Base-by-base conservation (phyloP, 2,797 vertebrate species). In the Presbytis comata region DNA sequence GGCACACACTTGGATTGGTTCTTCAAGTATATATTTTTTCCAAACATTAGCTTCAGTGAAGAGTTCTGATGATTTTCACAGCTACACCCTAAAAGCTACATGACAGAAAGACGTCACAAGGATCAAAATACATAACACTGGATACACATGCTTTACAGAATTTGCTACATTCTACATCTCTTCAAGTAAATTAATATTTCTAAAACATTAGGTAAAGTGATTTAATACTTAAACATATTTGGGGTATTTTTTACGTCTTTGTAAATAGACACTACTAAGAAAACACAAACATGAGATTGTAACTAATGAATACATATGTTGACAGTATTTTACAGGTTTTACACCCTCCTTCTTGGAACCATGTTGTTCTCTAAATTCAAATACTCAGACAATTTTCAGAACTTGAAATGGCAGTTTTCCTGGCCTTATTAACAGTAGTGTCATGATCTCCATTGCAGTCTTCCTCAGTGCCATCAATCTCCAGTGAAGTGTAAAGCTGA, bases 241-340 rank as follows among this genome's bases (percentile, higher is more conserved):
- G 87, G 99, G 98, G 98, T 98, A 72, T 41, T 81, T 74, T 99
- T 96, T 99, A 99, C 98, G 98, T 98, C 98, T 98, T 99, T 99
- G 98, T 98, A 99, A 98, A 88, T 59, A 97, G 99, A 99, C 99
- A 99, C 99, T 99, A 99, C 99, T 99, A 99, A 99, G 99, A 99
- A 99, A 99, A 99, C 99, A 99, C 99, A 99, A 99, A 99, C 99
- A 99, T 99, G 99, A 99, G 99, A 99, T 99, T 99, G 98, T 99
- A 99, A 99, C 99, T 99, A 99, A 99, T 99, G 99, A 99, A 99
- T 98, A 99, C 99, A 99, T 99, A 98, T 98, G 98, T 99, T 99
- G 99, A 99, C 99, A 99, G 98, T 98, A 99, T 99, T 99, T 99
- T 95, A 96, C 95, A 97, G 36, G 39, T 81, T 96, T 83, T 93